Percentiles rank a stretch among this genome's conserved stretches.
phyloP scores from a whole-genome alignment of 2,113 vertebrate species.

The Hepsetus odoe region DNA sequence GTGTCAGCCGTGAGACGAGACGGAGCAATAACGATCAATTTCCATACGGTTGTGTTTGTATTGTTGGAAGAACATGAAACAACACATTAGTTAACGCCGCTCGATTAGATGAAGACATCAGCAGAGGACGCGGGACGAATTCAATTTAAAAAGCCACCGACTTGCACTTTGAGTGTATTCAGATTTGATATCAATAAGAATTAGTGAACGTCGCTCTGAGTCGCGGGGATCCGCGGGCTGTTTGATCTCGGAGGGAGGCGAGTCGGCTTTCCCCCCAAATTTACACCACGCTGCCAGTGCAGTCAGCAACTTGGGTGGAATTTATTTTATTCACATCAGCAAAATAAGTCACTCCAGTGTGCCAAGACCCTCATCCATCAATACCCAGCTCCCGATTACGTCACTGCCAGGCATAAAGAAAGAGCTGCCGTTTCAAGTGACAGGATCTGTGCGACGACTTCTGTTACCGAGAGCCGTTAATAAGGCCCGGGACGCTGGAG shows the following conservation, averaged over 20 bases:
- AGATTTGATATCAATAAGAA: conserved; percentile 66
- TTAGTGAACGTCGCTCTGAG: conserved; percentile 38
- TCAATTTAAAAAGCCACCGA: conserved; percentile 61
- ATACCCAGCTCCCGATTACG: conserved; percentile 21
- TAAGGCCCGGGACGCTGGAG: too few relatives aligned
- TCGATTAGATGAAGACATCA: conserved; percentile 64
- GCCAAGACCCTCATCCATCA: conserved; percentile 36
- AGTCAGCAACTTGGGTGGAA: conserved; percentile 28
- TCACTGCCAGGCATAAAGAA: conserved; percentile 36
- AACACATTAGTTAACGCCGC: conserved; percentile 70
- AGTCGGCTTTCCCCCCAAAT: conserved; percentile 48
- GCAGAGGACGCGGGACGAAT: conserved; percentile 58
- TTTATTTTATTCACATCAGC: conserved; percentile 27
- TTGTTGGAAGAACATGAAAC: conserved; percentile 63
- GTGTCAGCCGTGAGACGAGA: conserved; percentile 62
- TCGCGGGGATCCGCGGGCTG: too few relatives aligned
- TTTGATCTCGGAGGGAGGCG: conserved; percentile 52
- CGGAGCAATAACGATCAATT: conserved; percentile 77
- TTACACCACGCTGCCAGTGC: conserved; percentile 30
- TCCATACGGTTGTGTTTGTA: conserved; percentile 74
- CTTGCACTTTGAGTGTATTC: conserved; percentile 62
- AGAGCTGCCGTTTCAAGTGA: conserved; percentile 17
- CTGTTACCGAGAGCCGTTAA: too few relatives aligned
- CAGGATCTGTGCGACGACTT: neutral
- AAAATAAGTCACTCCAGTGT: conserved; percentile 27